phyloP scores from a whole-genome alignment of 2,113 vertebrate species.

The Barbus barbus region DNA sequence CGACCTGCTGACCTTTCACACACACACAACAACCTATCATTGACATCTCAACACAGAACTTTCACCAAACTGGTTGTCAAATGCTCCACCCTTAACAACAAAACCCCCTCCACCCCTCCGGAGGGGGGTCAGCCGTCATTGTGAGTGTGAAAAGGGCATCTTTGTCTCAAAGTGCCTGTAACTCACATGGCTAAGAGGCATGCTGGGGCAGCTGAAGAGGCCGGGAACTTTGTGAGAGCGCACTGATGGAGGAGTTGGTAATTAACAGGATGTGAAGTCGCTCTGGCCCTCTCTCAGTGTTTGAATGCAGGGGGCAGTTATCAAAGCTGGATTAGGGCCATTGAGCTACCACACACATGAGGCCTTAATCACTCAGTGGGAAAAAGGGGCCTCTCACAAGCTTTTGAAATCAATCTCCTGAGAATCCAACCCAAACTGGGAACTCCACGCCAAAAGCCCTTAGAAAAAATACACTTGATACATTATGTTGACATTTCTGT shows the following conservation, averaged over 20 bases:
- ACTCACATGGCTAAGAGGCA: constrained; percentile 32
- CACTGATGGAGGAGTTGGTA: constrained; percentile 44
- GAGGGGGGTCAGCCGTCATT: constrained; percentile 17
- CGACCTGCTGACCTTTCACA: constrained; percentile 10
- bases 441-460: constrained; percentile 21
- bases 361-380: constrained; percentile 45
- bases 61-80: constrained; percentile 18
- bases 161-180: constrained; percentile 5
- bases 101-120: background rate
- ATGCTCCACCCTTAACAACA: background rate
- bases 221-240: constrained; percentile 16
- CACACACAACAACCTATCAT: constrained; percentile 20
- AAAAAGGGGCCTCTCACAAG: constrained; percentile 52
- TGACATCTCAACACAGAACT: background rate
- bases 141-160: constrained; percentile 26
- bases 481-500: constrained; percentile 28
- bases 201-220: constrained; percentile 8
- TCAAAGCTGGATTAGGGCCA: constrained; percentile 60
- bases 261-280: constrained; percentile 32
- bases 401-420: constrained; percentile 61
- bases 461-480: constrained; percentile 33
- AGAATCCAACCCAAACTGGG: constrained; percentile 41
- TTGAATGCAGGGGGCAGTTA: constrained; percentile 59
- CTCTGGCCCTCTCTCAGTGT: constrained; percentile 43
- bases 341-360: constrained; percentile 56